Conservation (phyloP, 2,113 vertebrate species). For the Mustela nigripes region DNA sequence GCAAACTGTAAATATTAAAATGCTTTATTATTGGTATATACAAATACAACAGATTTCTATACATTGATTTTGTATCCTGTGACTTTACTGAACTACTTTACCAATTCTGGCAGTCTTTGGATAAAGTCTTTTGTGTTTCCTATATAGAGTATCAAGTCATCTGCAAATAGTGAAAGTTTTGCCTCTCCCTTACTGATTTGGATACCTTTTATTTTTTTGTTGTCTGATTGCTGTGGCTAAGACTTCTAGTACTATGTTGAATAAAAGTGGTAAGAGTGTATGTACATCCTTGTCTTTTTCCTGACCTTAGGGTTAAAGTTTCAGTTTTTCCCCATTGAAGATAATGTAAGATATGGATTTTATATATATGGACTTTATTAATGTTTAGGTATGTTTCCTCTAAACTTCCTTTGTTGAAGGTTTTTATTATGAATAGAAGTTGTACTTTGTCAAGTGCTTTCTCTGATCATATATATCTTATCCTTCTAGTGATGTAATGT, state of each 20-base stretch:
- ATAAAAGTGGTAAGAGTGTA: background rate
- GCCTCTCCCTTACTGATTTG: background rate
- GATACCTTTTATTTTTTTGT: background rate
- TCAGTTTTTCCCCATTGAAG: background rate
- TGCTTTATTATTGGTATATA: background rate
- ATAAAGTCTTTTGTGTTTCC: background rate
- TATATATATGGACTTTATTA: background rate
- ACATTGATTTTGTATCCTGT: background rate
- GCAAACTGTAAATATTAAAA: background rate
- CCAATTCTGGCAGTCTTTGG: background rate
- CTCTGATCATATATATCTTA: background rate
- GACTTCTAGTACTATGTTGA: background rate
- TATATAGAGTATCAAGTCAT: background rate
- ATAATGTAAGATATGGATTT: background rate
- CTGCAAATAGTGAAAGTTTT: background rate
- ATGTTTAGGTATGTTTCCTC: background rate
- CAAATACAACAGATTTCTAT: background rate
- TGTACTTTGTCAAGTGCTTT: background rate
- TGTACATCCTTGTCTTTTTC: background rate
- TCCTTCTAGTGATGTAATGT: background rate
- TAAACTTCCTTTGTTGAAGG: background rate
- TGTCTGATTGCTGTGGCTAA: background rate
- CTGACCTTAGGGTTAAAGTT: background rate
- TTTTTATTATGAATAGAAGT: background rate
- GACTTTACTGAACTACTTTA: background rate